Evolutionary conservation across 1,140 invertebrate genomes (phyloP).

Genomic region (Drosophila pseudoobscura): DNA sequence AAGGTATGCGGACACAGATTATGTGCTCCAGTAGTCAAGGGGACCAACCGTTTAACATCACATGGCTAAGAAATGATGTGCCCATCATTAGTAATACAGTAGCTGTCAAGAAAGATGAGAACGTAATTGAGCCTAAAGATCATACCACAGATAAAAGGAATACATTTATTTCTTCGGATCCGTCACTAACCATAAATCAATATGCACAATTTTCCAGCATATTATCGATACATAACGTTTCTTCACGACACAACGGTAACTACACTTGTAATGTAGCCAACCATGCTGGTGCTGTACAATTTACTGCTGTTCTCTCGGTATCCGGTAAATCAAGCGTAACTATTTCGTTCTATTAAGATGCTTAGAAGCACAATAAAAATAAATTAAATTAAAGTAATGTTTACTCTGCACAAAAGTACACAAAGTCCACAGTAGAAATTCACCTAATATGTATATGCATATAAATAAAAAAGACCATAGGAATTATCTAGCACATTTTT

Average conservation of each 20-base stretch:
- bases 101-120: constrained; percentile 7
- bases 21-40: constrained; percentile 91
- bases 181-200: constrained; percentile 78
- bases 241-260: constrained; percentile 86
- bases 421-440: constrained; percentile 42
- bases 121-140: constrained; percentile 6
- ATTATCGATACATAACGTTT: constrained; percentile 87
- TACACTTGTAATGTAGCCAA: constrained; percentile 88
- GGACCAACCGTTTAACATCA: constrained; percentile 89
- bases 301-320: constrained; percentile 87
- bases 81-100: constrained; percentile 55
- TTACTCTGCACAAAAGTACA: constrained; percentile 43
- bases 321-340: constrained; percentile 85
- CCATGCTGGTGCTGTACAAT: constrained; percentile 85
- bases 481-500: too few species aligned
- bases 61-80: constrained; percentile 86
- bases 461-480: not conserved
- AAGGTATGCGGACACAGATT: constrained; percentile 90
- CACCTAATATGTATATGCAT: constrained; percentile 39
- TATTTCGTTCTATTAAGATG: constrained; percentile 37
- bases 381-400: constrained; percentile 18
- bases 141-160: constrained; percentile 24
- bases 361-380: constrained; percentile 14
- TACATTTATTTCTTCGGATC: constrained; percentile 50
- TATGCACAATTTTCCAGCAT: constrained; percentile 84